phyloP scores from a whole-genome alignment of 2,888 invertebrate genomes.

The Cyrtodaria siliqua region DNA sequence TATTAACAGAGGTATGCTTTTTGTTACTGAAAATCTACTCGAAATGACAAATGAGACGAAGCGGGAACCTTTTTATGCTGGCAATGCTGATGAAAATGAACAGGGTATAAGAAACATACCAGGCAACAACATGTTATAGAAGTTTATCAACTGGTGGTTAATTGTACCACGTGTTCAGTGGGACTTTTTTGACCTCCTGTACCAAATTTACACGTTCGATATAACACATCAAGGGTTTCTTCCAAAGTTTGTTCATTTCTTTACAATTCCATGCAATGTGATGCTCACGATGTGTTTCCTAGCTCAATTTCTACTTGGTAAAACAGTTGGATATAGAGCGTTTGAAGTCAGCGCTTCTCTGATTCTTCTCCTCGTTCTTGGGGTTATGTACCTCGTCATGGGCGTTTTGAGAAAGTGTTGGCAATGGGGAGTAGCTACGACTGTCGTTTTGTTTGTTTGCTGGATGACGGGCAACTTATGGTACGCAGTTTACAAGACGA shows the following conservation, averaged over 20 bases:
- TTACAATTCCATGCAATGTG: slow-evolving; percentile 36
- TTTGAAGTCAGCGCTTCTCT: slow-evolving; percentile 22
- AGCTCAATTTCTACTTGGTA: slow-evolving; percentile 30
- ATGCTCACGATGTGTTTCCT: slow-evolving; percentile 39
- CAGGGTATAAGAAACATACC: slow-evolving; percentile 20
- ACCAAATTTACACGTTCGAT: slow-evolving; percentile 46
- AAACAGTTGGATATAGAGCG: slow-evolving; percentile 17
- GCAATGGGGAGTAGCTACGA: slow-evolving; percentile 21
- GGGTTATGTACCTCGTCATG: background rate
- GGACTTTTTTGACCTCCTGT: slow-evolving; percentile 34
- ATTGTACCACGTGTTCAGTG: slow-evolving; percentile 38
- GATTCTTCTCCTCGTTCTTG: slow-evolving; percentile 11
- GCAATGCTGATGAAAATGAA: too few species aligned
- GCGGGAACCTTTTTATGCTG: too few species aligned
- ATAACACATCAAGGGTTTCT: slow-evolving; percentile 33
- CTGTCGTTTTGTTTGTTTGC: slow-evolving; percentile 1
- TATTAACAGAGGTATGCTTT: too few species aligned
- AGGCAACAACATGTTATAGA: slow-evolving; percentile 19
- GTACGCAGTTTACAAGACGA: slow-evolving; percentile 16
- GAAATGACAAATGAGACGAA: too few species aligned
- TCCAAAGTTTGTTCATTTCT: slow-evolving; percentile 34
- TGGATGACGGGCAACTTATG: slow-evolving; percentile 32
- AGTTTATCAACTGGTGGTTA: slow-evolving; percentile 39
- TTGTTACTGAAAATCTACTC: background rate
- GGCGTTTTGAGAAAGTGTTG: background rate